Percentiles rank a stretch among this genome's conserved stretches.
Evolutionary conservation across 2,888 invertebrate genomes (phyloP).

Genomic region (Dimorphilus gyrociliatus): DNA sequence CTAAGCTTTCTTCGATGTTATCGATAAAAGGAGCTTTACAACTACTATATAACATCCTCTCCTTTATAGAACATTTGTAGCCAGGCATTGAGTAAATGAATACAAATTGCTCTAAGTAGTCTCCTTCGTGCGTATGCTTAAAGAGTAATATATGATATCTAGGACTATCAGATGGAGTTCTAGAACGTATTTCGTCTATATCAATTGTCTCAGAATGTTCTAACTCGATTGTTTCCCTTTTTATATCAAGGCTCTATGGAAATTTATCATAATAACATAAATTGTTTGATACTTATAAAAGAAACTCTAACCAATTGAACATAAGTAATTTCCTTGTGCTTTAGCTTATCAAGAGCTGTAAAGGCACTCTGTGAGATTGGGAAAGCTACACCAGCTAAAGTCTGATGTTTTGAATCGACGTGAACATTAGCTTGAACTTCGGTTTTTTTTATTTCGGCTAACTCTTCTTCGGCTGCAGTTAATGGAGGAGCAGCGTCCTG

Average conservation of each 20-base stretch:
- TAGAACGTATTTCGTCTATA: slow-evolving; percentile 49
- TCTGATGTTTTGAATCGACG: slow-evolving; percentile 49
- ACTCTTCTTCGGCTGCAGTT: slow-evolving; percentile 50
- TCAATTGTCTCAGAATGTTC: slow-evolving; percentile 42
- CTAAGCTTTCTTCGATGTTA: slow-evolving; percentile 54
- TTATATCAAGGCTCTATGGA: slow-evolving; percentile 47
- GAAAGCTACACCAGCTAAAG: slow-evolving; percentile 70
- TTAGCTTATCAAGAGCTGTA: slow-evolving; percentile 56
- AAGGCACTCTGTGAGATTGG: slow-evolving; percentile 67
- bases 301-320: slow-evolving; percentile 55
- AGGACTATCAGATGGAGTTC: slow-evolving; percentile 67
- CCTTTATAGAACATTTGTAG: slow-evolving; percentile 82
- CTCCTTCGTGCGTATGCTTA: slow-evolving; percentile 81
- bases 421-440: slow-evolving; percentile 44
- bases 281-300: background rate
- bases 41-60: slow-evolving; percentile 95
- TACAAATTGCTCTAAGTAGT: slow-evolving; percentile 66
- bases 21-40: slow-evolving; percentile 79
- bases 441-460: slow-evolving; percentile 32
- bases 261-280: slow-evolving; percentile 2
- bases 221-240: slow-evolving; percentile 53
- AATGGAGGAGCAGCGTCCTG: slow-evolving; percentile 72
- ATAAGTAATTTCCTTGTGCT: slow-evolving; percentile 61
- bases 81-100: slow-evolving; percentile 99
- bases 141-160: slow-evolving; percentile 81